phyloP scores from a whole-genome alignment of 2,797 vertebrate genomes.

The Melanotaenia maccullochi region DNA sequence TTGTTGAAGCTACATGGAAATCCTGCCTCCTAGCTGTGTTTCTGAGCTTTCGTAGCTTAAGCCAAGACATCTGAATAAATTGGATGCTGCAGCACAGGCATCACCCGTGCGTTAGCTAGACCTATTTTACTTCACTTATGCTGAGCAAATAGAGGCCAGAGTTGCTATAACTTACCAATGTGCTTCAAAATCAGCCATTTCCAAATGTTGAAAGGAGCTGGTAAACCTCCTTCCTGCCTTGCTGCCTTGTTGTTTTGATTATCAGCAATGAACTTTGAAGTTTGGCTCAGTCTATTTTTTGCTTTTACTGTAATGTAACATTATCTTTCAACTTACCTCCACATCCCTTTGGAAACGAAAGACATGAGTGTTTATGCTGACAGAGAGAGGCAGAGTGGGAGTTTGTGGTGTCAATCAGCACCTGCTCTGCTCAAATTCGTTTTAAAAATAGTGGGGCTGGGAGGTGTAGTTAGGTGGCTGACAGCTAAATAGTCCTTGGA shows the following conservation, averaged over 20 bases:
- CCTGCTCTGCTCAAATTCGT: conserved; percentile 78
- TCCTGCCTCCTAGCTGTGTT: conserved; percentile 35
- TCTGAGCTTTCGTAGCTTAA: conserved; percentile 32
- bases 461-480: conserved; percentile 69
- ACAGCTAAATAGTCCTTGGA: conserved; percentile 84
- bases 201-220: conserved; percentile 5
- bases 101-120: conserved; percentile 45
- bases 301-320: conserved; percentile 52
- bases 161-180: conserved; percentile 52
- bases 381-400: conserved; percentile 67
- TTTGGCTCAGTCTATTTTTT: conserved; percentile 36
- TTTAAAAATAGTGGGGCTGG: conserved; percentile 80
- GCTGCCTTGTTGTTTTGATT: conserved; percentile 28
- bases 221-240: conserved; percentile 27
- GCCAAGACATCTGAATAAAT: conserved; percentile 55
- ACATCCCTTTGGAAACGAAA: conserved; percentile 59
- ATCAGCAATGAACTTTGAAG: conserved; percentile 41
- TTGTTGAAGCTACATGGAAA: conserved; percentile 32
- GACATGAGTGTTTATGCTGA: conserved; percentile 55
- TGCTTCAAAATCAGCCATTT: conserved; percentile 28
- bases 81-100: conserved; percentile 31
- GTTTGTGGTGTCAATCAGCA: conserved; percentile 81
- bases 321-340: conserved; percentile 61
- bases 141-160: conserved; percentile 62
- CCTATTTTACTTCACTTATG: conserved; percentile 43